phyloP scores from a whole-genome alignment of 2,113 vertebrate species.

The Callionymus lyra region DNA sequence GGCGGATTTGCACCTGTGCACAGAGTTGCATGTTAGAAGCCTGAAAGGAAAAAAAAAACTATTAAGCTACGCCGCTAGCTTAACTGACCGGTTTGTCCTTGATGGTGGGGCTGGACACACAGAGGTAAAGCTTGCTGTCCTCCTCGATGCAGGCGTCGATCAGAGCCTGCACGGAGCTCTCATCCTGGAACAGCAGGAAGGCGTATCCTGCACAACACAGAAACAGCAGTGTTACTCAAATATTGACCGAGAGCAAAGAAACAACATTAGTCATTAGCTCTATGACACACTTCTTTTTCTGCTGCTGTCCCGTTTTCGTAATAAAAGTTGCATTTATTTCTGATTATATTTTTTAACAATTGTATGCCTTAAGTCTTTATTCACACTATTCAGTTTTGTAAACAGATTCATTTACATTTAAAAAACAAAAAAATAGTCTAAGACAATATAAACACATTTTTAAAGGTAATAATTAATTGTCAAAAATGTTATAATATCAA shows the following conservation, averaged over 20 bases:
- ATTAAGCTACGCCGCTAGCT: background rate
- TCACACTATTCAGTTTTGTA: no score
- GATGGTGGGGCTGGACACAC: slow-evolving; percentile 97
- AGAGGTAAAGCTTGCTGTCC: slow-evolving; percentile 95
- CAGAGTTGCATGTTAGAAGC: slow-evolving; percentile 3
- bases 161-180: slow-evolving; percentile 96
- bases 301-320: no score
- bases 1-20: slow-evolving; percentile 92
- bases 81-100: slow-evolving; percentile 95
- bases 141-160: slow-evolving; percentile 98
- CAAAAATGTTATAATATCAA: no score
- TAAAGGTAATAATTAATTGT: no score
- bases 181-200: slow-evolving; percentile 97
- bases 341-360: no score
- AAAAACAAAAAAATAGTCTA: no score
- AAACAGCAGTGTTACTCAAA: slow-evolving; percentile 20
- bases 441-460: no score
- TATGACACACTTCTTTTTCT: no score
- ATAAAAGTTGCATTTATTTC: no score
- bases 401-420: no score
- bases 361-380: no score
- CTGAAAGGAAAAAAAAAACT: background rate
- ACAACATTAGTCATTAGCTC: no score
- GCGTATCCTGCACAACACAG: slow-evolving; percentile 77
- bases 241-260: slow-evolving; percentile 9